Evolutionary conservation across 1,140 invertebrate genomes (phyloP), one percentile per base, ranked within the genome.

Genomic region (Bombus ignitus): DNA sequence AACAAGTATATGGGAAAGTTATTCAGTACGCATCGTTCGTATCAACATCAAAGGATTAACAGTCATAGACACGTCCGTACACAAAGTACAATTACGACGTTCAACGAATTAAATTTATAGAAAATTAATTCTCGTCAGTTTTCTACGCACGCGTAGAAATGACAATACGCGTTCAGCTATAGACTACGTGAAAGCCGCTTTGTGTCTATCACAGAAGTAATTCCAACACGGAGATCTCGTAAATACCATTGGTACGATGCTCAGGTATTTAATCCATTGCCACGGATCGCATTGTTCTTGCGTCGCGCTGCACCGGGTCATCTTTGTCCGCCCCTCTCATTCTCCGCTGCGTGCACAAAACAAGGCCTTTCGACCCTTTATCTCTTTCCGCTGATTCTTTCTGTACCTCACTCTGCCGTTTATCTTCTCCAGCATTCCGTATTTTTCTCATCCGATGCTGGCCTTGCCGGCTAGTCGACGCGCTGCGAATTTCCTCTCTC

Each of bases 231-330:
- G 13, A 12, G n/a, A 32, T 18, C 66, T 68, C 8, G 9, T 68
- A 68, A 68, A 35, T 68, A 68, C 65, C 32, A 68, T 68, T 68
- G 13, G n/a, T 65, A 65, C 28, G 62, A 68, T 68, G 65, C 32
- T 68, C 32, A 68, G 66, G 18, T 68, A 68, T 68, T 68, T 68
- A 68, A 68, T 68, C 18, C 66, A 68, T 68, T 37, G 66, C 32
- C 66, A 37, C 18, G 66, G 9, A 68, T 22, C 32, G 66, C 32
- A 68, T 68, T 68, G 32, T 68, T 35, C 32, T 68, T 68, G 66
- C 32, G 66, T 37, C 66, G 18, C 32, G 66, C 18, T 35, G 8
- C 18, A 18, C 35, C 32, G 9, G 15, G 32, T 68, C 32, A 68
- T 37, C 18, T 22, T 18, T 68, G 18, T 66, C n/a, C n/a, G 59